Base-by-base conservation (phyloP, 2,888 invertebrate genomes). In the Geophilus truncorum region DNA sequence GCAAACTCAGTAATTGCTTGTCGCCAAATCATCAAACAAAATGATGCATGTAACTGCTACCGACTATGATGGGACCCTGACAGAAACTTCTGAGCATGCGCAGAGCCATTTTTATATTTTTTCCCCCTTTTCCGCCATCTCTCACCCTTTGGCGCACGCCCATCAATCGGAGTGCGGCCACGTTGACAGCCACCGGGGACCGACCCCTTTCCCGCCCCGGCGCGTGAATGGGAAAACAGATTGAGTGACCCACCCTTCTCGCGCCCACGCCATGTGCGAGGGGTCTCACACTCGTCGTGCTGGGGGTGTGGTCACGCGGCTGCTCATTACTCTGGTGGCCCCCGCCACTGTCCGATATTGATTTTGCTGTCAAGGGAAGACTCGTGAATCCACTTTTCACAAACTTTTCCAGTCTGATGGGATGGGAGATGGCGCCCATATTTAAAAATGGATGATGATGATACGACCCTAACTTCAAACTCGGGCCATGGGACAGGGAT, bases 141-240 rank as follows among this genome's bases (percentile, higher is more conserved):
- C 40, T 3, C n/a, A 40, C 40, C 51, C 18, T 51, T 18, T 18
- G 4, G 28, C 70, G 25, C 70, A 70, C 70, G 70, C 70, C 70
- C 70, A 70, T 70, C 70, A 70, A 70, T 70, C 70, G 25, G 70
- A 62, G 28, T 10, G 25, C 12, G 18, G n/a, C 7, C 2, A 62
- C 15, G 70, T 70, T 70, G 70, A 70, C 70, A 70, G 70, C 70
- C 70, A 25, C 70, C 25, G 70, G 70, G 25, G 70, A 70, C 70
- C 70, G 70, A 70, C 70, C 70, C 70, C 70, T 70, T 70, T 70
- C 70, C 70, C 70, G 70, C 70, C 70, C 70, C 15, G 70, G 70
- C 70, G 70, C 28, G 70, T 70, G 70, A 70, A 70, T 70, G 70
- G 70, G 70, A 70, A 70, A 70, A 70, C 70, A 70, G 70, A 70